Evolutionary conservation across 2,888 invertebrate genomes (phyloP).

Genomic region (Disparrhopalites patrizii): DNA sequence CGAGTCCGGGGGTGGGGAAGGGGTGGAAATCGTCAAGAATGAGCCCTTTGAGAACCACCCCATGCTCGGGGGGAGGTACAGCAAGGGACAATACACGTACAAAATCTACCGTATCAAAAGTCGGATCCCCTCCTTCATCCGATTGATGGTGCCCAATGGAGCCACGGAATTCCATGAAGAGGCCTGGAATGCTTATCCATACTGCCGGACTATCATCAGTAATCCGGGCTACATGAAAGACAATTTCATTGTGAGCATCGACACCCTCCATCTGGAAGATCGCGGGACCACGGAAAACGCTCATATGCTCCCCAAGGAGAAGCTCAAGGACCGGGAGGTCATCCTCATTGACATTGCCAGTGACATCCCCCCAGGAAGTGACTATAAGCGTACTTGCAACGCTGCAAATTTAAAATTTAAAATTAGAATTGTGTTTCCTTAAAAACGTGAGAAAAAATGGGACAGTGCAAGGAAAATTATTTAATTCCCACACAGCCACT

Average conservation of each 20-base stretch:
- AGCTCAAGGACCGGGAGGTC: constrained; percentile 56
- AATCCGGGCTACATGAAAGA: constrained; percentile 57
- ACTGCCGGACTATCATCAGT: constrained; percentile 53
- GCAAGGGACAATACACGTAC: constrained; percentile 17
- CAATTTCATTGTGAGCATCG: constrained; percentile 57
- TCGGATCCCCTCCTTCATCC: constrained; percentile 56
- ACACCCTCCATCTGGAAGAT: constrained; percentile 48
- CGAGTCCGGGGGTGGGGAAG: constrained; percentile 54
- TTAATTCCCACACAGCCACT: constrained; percentile 54
- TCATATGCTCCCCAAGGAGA: constrained; percentile 55
- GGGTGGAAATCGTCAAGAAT: constrained; percentile 17
- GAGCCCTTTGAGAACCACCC: constrained; percentile 20
- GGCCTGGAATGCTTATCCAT: constrained; percentile 61
- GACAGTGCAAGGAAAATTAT: too few relatives aligned
- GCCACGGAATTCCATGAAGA: constrained; percentile 57
- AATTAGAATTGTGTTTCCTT: too few relatives aligned
- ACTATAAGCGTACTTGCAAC: constrained; percentile 55
- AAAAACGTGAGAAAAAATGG: too few relatives aligned
- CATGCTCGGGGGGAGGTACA: constrained; percentile 4
- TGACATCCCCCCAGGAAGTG: constrained; percentile 53
- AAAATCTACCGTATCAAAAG: constrained; percentile 19
- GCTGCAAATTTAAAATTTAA: not conserved
- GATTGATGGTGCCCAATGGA: constrained; percentile 53
- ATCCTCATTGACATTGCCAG: constrained; percentile 59
- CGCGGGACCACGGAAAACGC: constrained; percentile 53